phyloP scores from a whole-genome alignment of 2,888 invertebrate species.

The Pristionchus maxplancki region DNA sequence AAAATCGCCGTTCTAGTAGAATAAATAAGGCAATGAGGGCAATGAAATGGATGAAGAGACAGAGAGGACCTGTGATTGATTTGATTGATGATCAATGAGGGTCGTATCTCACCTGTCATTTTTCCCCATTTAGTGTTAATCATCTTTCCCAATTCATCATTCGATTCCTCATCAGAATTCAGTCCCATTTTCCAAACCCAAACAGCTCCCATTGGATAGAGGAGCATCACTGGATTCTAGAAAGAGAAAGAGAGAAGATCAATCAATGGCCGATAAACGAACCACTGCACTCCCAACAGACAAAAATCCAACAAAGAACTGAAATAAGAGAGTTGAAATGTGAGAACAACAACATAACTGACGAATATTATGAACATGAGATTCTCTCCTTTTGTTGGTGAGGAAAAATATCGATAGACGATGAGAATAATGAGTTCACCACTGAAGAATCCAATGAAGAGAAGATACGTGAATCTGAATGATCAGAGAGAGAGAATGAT shows the following conservation, averaged over 20 bases:
- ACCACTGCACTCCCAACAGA: neutral
- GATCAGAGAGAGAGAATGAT: neutral
- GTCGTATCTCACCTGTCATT: too few species aligned
- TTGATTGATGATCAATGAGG: too few species aligned
- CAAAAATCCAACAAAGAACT: neutral
- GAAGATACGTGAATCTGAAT: neutral
- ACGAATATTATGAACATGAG: neutral
- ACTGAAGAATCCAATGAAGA: neutral
- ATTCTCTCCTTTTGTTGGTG: neutral
- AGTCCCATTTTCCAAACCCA: neutral
- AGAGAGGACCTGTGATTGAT: neutral
- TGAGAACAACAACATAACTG: neutral
- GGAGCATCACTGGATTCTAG: neutral
- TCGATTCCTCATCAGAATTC: too few species aligned
- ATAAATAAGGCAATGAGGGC: neutral
- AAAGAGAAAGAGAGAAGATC: neutral
- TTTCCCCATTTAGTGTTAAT: too few species aligned
- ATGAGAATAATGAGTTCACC: conserved; percentile 3
- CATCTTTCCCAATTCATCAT: too few species aligned
- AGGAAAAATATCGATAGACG: neutral
- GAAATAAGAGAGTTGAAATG: too few species aligned
- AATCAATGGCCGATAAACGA: too few species aligned
- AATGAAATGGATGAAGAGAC: neutral
- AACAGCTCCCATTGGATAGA: neutral
- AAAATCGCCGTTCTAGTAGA: neutral